Evolutionary conservation across 2,888 invertebrate species (phyloP), one percentile per base, ranked within the genome.

Genomic region (Cabera pusaria): DNA sequence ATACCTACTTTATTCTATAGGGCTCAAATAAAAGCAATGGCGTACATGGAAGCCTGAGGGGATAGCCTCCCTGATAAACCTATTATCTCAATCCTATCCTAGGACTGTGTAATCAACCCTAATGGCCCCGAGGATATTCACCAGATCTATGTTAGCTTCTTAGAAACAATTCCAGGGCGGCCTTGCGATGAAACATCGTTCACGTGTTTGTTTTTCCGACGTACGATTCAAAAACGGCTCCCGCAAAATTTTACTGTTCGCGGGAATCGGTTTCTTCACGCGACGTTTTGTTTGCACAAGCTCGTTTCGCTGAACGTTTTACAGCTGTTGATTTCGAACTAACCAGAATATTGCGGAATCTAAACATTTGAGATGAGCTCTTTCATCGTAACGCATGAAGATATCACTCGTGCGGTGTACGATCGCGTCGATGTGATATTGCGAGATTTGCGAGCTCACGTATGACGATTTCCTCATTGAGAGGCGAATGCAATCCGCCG

Each of bases 161-260:
- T 11, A 52, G 82, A 84, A 84, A 62, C 67, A 62, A 72, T 79
- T 65, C 64, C 56, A 61, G 44, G 58, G 55, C 70, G 80, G 76
- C 83, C 82, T 82, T 83, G 83, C 66, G 64, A 72, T 78, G 69
- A 75, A 81, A 75, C 78, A 79, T 74, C 66, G 67, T 55, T 66
- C 70, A 58, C 64, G 64, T 83, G 78, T 85, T 85, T 84, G 78
- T 86, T 85, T 86, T 76, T 70, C 70, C 78, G 81, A 72, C 70
- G 54, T 69, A 69, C 74, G 70, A 73, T 81, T 77, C 75, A 75
- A 77, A 78, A 78, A 75, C 63, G 71, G 78, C 74, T 75, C 66
- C 74, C 71, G 77, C 80, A 68, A 72, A 78, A 69, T 75, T 81
- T 77, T 68, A 78, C 71, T 68, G 71, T 75, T 80, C 69, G 52